Evolutionary conservation across 2,113 vertebrate species (phyloP), one percentile per base, ranked within the genome.

Genomic region (Raphicerus campestris): DNA sequence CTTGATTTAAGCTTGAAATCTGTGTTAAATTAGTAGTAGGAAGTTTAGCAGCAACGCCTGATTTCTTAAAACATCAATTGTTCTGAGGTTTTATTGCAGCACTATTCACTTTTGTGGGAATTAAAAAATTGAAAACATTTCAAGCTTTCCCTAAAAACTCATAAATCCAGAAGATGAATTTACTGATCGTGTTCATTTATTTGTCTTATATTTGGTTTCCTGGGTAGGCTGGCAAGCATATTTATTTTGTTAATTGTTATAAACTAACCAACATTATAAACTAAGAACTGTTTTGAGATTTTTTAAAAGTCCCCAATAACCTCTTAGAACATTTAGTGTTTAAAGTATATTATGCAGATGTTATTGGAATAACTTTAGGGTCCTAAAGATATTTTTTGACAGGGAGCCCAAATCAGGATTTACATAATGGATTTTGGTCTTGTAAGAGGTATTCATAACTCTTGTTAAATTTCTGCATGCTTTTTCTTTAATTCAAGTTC

Each of bases 401-500:
- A 85, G 77, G 85, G 24, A 95, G 83, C 89, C 94, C 95, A 97
- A 98, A 96, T 9, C 45, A 91, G 97, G 96, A 97, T 98, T 98
- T 98, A 89, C 9, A 88, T 97, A 97, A 97, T 87, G 51, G 97
- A 97, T 97, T 98, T 96, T 94, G 87, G 89, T 95, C 70, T 94
- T 98, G 22, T 95, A 96, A 98, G 98, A 98, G 55, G 82, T 95
- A 93, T 89, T 98, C 93, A 97, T 97, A 98, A 98, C 87, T 97
- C 96, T 96, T 98, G 93, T 94, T 94, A 97, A 93, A 97, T 97
- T 98, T 98, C 94, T 96, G 63, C 91, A 32, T 96, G 82, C 84
- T 98, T 98, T 98, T 93, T 96, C 56, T 97, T 98, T 97, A 98
- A 97, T 91, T 98, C 95, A 97, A 95, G 70, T 94, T 98, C 96